These are phyloP conservation scores for Dysidea cf. avara DNA, from an alignment of 37 sponge, comb jelly and placozoan species.

Conservation along the genomic window DNA sequence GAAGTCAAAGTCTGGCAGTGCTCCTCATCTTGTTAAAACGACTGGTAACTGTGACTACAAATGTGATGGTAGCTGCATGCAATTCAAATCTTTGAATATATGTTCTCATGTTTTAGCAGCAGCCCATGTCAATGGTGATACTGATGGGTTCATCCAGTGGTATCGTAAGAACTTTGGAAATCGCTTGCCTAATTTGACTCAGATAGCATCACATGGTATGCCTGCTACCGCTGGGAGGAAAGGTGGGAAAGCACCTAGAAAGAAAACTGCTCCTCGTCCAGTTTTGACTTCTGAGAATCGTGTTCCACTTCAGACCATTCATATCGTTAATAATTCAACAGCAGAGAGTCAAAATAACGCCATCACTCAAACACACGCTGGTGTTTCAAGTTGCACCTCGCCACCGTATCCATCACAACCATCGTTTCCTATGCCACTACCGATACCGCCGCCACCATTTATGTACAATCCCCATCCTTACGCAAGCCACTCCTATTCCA, in stretches of 20 bases:
- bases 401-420: too few species aligned
- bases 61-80: slow-evolving; percentile 32
- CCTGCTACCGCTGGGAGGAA: slow-evolving; percentile 32
- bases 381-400: too few species aligned
- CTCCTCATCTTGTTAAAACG: slow-evolving; percentile 4
- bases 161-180: not conserved
- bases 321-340: not conserved
- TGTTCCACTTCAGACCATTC: not conserved
- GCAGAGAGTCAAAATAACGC: too few species aligned
- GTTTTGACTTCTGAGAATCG: not conserved
- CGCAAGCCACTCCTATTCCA: too few species aligned
- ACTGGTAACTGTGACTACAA: not conserved
- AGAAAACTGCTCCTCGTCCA: not conserved
- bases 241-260: slow-evolving; percentile 22
- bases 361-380: too few species aligned
- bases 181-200: slow-evolving; percentile 8
- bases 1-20: slow-evolving; percentile 6
- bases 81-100: slow-evolving; percentile 9
- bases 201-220: slow-evolving; percentile 19
- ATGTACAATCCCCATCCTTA: too few species aligned
- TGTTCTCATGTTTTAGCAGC: slow-evolving; percentile 43
- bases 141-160: slow-evolving; percentile 20
- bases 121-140: slow-evolving; percentile 10
- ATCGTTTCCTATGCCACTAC: too few species aligned
- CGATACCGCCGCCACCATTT: too few species aligned